Conservation (phyloP, 1,140 invertebrate genomes). For the Sycobia sp. region DNA sequence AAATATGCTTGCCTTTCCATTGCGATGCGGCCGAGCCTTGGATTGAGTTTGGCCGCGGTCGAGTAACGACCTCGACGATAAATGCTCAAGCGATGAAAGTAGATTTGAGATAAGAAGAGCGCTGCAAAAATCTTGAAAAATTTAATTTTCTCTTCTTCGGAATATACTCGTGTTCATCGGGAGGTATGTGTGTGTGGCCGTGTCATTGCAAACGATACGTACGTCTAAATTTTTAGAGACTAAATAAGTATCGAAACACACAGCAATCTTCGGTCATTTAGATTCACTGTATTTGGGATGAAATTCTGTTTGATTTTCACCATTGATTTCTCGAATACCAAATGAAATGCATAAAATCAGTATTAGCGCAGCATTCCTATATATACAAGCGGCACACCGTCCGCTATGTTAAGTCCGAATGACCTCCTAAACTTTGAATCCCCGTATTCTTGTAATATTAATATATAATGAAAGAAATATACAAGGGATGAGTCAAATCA, state of each 20-base stretch:
- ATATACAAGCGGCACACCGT: too few relatives aligned
- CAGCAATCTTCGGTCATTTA: background rate
- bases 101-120: background rate
- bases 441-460: too few relatives aligned
- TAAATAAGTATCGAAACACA: background rate
- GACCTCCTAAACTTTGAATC: too few relatives aligned
- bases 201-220: background rate
- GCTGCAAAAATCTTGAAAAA: background rate
- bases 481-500: conserved; percentile 4
- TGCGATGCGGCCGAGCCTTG: background rate
- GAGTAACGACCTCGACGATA: background rate
- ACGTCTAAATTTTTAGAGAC: background rate
- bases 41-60: background rate
- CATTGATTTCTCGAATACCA: too few relatives aligned
- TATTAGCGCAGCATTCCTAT: background rate
- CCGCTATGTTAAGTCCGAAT: too few relatives aligned
- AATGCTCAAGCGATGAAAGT: background rate
- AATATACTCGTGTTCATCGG: background rate
- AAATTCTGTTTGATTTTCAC: too few relatives aligned
- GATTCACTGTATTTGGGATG: background rate
- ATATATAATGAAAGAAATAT: too few relatives aligned
- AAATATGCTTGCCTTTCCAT: too few relatives aligned
- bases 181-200: background rate
- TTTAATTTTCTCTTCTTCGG: conserved; percentile 5
- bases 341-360: conserved; percentile 4